Percentiles rank a stretch among this genome's conserved stretches.
These are phyloP conservation scores for Chaetodon trifasciatus DNA, from an alignment of 2,797 vertebrate species.

Conservation along the genomic window DNA sequence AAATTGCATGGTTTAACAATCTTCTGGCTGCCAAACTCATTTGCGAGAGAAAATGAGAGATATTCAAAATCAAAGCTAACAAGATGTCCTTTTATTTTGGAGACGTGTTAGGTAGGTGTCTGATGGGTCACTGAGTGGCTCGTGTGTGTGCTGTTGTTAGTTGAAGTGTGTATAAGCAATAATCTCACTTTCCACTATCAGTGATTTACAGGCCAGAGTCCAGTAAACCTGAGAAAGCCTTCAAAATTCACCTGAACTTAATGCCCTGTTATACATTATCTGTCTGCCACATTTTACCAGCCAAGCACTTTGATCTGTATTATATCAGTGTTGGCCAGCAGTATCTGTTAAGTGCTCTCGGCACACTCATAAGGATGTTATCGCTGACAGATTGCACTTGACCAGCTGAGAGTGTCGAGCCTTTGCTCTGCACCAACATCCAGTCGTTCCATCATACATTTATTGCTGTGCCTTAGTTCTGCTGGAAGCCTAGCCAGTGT, in stretches of 20 bases:
- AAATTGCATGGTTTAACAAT: background rate
- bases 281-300: slow-evolving; percentile 27
- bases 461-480: slow-evolving; percentile 10
- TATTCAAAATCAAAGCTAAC: background rate
- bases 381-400: slow-evolving; percentile 19
- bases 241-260: slow-evolving; percentile 4
- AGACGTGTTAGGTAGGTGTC: background rate
- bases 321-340: background rate
- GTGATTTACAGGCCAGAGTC: slow-evolving; percentile 18
- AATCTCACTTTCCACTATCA: slow-evolving; percentile 1
- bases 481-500: background rate
- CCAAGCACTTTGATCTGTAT: slow-evolving; percentile 30
- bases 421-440: slow-evolving; percentile 21
- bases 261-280: slow-evolving; percentile 44
- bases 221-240: slow-evolving; percentile 6
- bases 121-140: background rate
- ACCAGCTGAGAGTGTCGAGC: slow-evolving; percentile 14
- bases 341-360: background rate
- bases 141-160: background rate
- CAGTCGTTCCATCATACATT: slow-evolving; percentile 35
- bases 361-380: slow-evolving; percentile 8
- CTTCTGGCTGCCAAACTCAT: background rate
- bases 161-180: background rate
- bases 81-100: background rate
- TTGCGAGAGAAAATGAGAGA: background rate